These are phyloP conservation scores for Drosophila phalerata DNA, from an alignment of 2,888 invertebrate genomes.

Conservation along the genomic window DNA sequence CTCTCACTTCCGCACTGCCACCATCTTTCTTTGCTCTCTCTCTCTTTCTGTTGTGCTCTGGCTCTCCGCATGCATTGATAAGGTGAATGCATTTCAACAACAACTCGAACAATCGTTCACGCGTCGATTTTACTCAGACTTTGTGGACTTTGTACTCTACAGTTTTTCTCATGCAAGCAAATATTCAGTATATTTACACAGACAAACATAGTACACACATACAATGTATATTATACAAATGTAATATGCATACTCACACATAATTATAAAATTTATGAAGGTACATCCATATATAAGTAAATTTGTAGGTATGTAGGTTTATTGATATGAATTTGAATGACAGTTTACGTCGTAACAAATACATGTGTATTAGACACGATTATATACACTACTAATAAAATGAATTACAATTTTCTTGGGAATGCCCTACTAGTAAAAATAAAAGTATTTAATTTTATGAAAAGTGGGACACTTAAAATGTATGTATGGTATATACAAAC, in stretches of 20 bases:
- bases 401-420: not conserved
- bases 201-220: constrained; percentile 8
- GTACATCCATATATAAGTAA: too few relatives aligned
- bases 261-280: constrained; percentile 4
- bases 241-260: not conserved
- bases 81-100: constrained; percentile 32
- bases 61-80: constrained; percentile 43
- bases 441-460: not conserved
- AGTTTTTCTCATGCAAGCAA: constrained; percentile 18
- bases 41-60: constrained; percentile 35
- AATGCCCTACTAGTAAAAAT: not conserved
- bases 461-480: not conserved
- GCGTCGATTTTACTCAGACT: constrained; percentile 8
- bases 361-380: not conserved
- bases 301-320: not conserved
- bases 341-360: constrained; percentile 15
- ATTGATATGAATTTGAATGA: constrained; percentile 12
- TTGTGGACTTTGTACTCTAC: constrained; percentile 54
- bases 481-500: not conserved
- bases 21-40: constrained; percentile 18
- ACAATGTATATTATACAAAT: too few relatives aligned
- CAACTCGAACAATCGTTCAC: constrained; percentile 14
- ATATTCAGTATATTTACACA: not conserved
- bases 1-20: constrained; percentile 38
- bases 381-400: not conserved